A percentile compares a stretch with the other conserved stretches of the same genome.
These are phyloP conservation scores for Tenualosa ilisha DNA, from an alignment of 2,797 vertebrate species.

Conservation along the genomic window DNA sequence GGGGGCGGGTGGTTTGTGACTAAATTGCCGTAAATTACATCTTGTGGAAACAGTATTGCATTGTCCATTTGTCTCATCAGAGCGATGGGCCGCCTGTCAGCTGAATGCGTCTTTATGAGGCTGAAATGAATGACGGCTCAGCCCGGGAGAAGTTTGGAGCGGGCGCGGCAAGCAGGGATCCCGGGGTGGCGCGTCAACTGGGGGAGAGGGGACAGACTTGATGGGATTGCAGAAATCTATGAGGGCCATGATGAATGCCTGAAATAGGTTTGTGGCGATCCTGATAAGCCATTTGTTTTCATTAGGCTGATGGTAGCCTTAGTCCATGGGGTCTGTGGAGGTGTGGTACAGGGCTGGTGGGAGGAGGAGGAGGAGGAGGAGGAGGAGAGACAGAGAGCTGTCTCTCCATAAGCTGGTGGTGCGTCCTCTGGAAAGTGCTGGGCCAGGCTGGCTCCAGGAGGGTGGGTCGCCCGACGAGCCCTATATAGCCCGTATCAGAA, in stretches of 20 bases:
- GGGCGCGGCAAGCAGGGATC: background rate
- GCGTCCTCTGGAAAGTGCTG: background rate
- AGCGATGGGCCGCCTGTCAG: conserved; percentile 67
- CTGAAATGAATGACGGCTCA: conserved; percentile 63
- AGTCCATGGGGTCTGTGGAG: conserved; percentile 57
- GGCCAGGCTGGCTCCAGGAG: conserved; percentile 41
- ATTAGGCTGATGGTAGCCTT: conserved; percentile 73
- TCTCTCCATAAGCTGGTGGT: background rate
- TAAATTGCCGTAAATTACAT: conserved; percentile 72
- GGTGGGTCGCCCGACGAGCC: conserved; percentile 30
- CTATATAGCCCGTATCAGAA: conserved; percentile 7
- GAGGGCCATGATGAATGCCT: conserved; percentile 81
- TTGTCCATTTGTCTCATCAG: conserved; percentile 65
- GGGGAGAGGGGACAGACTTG: conserved; percentile 68
- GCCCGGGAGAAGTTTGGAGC: conserved; percentile 62
- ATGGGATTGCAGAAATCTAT: conserved; percentile 81
- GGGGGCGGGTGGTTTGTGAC: conserved; percentile 58
- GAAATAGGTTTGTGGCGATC: conserved; percentile 80
- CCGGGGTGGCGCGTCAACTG: conserved; percentile 44
- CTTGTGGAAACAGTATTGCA: conserved; percentile 58
- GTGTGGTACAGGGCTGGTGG: conserved; percentile 55
- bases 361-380: conserved; percentile 3
- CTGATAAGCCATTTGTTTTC: conserved; percentile 85
- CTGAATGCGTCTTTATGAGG: conserved; percentile 63
- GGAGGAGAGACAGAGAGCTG: conserved; percentile 20